Conservation (phyloP, 1,140 invertebrate species). For the Lithobius niger region DNA sequence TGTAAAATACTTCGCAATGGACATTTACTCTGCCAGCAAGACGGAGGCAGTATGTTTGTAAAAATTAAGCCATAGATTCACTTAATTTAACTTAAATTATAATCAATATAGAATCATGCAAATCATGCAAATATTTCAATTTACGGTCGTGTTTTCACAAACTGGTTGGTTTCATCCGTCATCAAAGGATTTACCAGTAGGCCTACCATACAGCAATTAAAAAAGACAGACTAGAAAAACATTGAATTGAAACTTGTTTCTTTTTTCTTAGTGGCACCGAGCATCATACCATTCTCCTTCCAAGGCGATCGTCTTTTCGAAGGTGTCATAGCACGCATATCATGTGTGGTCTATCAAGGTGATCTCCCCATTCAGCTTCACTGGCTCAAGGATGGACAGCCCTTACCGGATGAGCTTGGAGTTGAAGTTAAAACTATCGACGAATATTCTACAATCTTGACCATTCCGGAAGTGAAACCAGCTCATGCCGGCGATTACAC, state of each 20-base stretch:
- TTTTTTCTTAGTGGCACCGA: slow-evolving; percentile 44
- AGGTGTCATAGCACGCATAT: slow-evolving; percentile 50
- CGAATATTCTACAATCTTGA: slow-evolving; percentile 8
- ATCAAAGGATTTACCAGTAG: too few relatives aligned
- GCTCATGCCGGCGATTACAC: background rate
- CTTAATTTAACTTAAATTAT: too few relatives aligned
- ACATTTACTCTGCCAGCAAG: too few relatives aligned
- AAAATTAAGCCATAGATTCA: too few relatives aligned
- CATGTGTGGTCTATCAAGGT: slow-evolving; percentile 57
- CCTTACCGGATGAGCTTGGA: slow-evolving; percentile 31
- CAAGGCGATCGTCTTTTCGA: slow-evolving; percentile 44
- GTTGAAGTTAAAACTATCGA: slow-evolving; percentile 9
- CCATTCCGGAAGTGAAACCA: background rate
- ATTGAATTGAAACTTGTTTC: background rate
- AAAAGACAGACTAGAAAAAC: too few relatives aligned
- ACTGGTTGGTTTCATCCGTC: too few relatives aligned
- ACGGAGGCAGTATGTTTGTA: too few relatives aligned
- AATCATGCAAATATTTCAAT: too few relatives aligned
- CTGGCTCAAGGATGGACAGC: slow-evolving; percentile 41
- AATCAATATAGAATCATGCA: too few relatives aligned
- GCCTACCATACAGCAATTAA: too few relatives aligned
- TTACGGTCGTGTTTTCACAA: too few relatives aligned
- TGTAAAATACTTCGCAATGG: too few relatives aligned
- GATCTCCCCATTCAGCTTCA: slow-evolving; percentile 52
- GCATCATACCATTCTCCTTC: slow-evolving; percentile 48